Evolutionary conservation across 2,888 invertebrate genomes (phyloP), one percentile per base, ranked within the genome.

Genomic region (Augochlorella aurata): DNA sequence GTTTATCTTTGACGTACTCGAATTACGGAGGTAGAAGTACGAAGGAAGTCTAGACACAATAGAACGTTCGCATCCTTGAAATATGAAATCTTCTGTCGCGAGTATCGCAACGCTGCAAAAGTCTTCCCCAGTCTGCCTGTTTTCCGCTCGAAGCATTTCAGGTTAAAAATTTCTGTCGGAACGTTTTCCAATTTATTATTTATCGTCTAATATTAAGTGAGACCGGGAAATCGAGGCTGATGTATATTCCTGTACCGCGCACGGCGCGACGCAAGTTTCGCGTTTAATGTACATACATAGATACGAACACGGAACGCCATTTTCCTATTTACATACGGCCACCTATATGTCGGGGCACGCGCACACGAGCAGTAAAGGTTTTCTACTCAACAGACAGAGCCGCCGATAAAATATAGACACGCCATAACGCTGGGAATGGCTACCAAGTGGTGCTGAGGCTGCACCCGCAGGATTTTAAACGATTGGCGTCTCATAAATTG

Each of bases 401-500:
- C 10, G n/a, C 10, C 1, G 63, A 58, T 58, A 45, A 87, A 82
- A 79, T 80, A 72, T 76, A 54, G 58, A 61, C 67, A 61, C 38
- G 38, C 58, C 79, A 47, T 79, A 80, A 84, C 63, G 74, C 79
- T 68, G 21, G 69, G 79, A 61, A 75, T 66, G 73, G 78, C 81
- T 81, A 79, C 72, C 74, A 70, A 87, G 79, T 67, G 82, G 68
- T 86, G 88, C 88, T 87, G 88, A 88, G 81, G 76, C 81, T 82
- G 86, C 88, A 85, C 70, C 78, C 83, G 74, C 68, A 69, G 72
- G 74, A 74, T 72, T 79, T 77, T 74, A 86, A 90, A 73, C 86
- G 79, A 85, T 86, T 81, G 87, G 81, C 77, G 67, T 80, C 70
- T 81, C 87, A 77, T 89, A 85, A 90, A 89, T 88, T 83, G 81